Evolutionary conservation across 1,140 invertebrate genomes (phyloP).

Genomic region (Psilanteris sp.): DNA sequence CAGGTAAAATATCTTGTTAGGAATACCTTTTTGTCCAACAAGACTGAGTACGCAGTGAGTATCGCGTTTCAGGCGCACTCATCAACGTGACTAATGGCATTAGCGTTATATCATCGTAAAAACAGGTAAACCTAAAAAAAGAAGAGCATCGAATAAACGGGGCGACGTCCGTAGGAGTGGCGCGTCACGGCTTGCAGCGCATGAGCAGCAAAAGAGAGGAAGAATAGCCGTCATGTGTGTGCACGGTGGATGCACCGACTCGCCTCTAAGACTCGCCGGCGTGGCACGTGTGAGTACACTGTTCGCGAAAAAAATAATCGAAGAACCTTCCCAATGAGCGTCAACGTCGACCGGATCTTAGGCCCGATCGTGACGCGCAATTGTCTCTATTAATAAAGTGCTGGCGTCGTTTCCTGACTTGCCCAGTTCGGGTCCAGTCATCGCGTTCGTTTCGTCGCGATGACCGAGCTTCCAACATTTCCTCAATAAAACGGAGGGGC

Average conservation of each 20-base stretch:
- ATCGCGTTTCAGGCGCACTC: slow-evolving; percentile 53
- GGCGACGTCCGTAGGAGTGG: slow-evolving; percentile 69
- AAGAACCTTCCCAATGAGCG: neutral
- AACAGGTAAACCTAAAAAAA: slow-evolving; percentile 56
- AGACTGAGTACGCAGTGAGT: slow-evolving; percentile 42
- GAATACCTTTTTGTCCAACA: slow-evolving; percentile 31
- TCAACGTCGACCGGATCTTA: slow-evolving; percentile 42
- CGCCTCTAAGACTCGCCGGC: slow-evolving; percentile 52
- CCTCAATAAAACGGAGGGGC: slow-evolving; percentile 4
- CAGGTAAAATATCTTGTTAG: slow-evolving; percentile 53
- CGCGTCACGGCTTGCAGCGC: slow-evolving; percentile 60
- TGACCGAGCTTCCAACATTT: slow-evolving; percentile 36
- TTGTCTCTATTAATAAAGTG: slow-evolving; percentile 74
- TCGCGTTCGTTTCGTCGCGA: slow-evolving; percentile 44
- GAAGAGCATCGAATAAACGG: slow-evolving; percentile 41
- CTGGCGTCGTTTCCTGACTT: slow-evolving; percentile 75
- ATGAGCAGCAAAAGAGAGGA: slow-evolving; percentile 33
- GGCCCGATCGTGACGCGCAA: slow-evolving; percentile 64
- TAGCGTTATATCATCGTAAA: slow-evolving; percentile 57
- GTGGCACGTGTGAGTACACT: slow-evolving; percentile 58
- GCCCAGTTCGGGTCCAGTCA: slow-evolving; percentile 66
- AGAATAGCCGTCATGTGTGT: slow-evolving; percentile 53
- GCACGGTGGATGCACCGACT: slow-evolving; percentile 67
- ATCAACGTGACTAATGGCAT: slow-evolving; percentile 58
- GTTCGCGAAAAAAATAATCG: slow-evolving; percentile 28